These are phyloP conservation scores for Babyrousa celebensis DNA, from an alignment of 2,797 vertebrate genomes.

Conservation along the genomic window DNA sequence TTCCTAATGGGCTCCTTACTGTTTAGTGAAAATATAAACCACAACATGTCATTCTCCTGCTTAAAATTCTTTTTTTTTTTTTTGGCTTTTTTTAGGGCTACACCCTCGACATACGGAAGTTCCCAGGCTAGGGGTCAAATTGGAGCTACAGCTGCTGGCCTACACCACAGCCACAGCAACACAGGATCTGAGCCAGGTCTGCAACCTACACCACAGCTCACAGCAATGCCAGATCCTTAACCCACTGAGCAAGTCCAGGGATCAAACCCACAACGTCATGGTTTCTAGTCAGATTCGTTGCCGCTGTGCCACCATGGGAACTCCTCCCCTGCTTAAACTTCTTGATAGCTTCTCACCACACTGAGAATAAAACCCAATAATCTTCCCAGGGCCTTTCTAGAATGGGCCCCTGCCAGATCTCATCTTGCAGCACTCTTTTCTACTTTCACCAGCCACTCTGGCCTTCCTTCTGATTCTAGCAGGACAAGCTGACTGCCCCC, in stretches of 20 bases:
- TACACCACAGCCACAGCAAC: too few species aligned
- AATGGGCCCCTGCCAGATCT: not conserved
- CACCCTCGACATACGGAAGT: too few species aligned
- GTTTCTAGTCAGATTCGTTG: too few species aligned
- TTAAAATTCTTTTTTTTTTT: not conserved
- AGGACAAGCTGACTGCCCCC: not conserved
- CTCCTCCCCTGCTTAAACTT: not conserved
- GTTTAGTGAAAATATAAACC: not conserved
- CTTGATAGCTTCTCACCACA: not conserved
- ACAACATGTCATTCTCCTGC: not conserved
- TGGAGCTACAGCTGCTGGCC: too few species aligned
- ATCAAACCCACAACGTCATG: too few species aligned
- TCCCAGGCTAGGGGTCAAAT: too few species aligned
- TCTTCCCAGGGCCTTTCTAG: not conserved
- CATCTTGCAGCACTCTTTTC: not conserved
- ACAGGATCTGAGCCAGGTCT: too few species aligned
- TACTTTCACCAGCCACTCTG: not conserved
- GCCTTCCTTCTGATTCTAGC: not conserved
- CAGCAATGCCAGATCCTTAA: too few species aligned
- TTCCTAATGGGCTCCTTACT: not conserved
- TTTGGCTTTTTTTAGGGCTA: too few species aligned
- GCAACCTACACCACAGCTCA: too few species aligned
- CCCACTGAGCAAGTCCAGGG: too few species aligned
- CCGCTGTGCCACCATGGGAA: too few species aligned
- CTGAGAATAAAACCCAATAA: not conserved